phyloP scores from a whole-genome alignment of 2,113 vertebrate species.

The Scortum barcoo region DNA sequence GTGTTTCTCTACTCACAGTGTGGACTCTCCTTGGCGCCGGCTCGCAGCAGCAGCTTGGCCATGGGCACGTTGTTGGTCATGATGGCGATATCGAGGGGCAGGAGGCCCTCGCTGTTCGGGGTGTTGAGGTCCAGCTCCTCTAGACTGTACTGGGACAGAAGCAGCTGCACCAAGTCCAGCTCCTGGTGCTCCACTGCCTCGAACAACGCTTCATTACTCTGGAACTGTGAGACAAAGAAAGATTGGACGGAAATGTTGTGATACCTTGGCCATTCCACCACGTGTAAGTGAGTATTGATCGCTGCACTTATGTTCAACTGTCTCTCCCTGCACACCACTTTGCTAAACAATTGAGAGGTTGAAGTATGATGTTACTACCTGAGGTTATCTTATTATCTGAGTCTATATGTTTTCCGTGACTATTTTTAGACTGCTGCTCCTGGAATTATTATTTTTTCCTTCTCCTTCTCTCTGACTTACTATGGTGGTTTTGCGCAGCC shows the following conservation, averaged over 20 bases:
- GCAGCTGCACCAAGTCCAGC: constrained; percentile 88
- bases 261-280: neutral
- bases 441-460: constrained; percentile 64
- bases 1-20: constrained; percentile 88
- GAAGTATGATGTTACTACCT: constrained; percentile 19
- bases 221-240: constrained; percentile 82
- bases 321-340: neutral
- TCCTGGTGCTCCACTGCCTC: constrained; percentile 94
- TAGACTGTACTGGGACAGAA: constrained; percentile 90
- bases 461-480: constrained; percentile 80
- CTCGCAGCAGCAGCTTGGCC: constrained; percentile 89
- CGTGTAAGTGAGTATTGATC: neutral
- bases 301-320: neutral
- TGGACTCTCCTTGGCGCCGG: constrained; percentile 92
- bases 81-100: constrained; percentile 92
- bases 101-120: constrained; percentile 92
- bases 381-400: constrained; percentile 11
- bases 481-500: constrained; percentile 88
- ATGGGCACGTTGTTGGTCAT: constrained; percentile 95
- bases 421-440: constrained; percentile 64
- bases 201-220: constrained; percentile 90
- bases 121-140: constrained; percentile 95
- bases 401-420: constrained; percentile 48
- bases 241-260: neutral
- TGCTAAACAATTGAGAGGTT: neutral